Evolutionary conservation across 2,797 vertebrate genomes (phyloP), one percentile per base, ranked within the genome.

Genomic region (Kryptopterus vitreolus): DNA sequence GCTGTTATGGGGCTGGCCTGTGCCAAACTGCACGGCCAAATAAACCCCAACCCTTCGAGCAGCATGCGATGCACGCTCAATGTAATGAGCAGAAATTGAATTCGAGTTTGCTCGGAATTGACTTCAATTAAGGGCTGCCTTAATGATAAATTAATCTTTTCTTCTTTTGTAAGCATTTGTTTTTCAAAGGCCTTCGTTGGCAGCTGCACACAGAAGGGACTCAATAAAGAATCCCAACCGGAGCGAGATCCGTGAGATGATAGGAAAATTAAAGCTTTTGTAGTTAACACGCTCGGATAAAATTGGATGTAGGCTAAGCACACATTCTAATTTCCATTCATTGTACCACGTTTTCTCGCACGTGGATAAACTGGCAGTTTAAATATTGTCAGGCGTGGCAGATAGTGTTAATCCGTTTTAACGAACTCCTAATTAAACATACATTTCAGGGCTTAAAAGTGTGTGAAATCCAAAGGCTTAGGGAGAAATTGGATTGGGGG

Each of bases 141-240:
- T 98, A 97, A 97, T 97, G 95, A 97, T 96, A 96, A 97, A 97
- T 98, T 96, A 96, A 98, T 98, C 96, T 95, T 93, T 95, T 95
- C 96, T 97, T 92, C 96, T 96, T 97, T 98, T 93, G 91, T 93
- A 91, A 92, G 95, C 95, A 96, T 95, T 95, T 95, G 93, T 96
- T 96, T 96, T 92, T 97, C 96, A 96, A 96, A 97, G 95, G 93
- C 63, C 93, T 93, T 95, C 94, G 95, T 95, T 95, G 94, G 95
- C 94, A 94, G 94, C 94, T 94, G 88, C 91, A 94, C 94, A 95
- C 94, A 94, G 65, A 78, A 74, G 88, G 57, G 92, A 92, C 92
- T 93, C 93, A 95, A 95, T 95, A 95, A 96, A 96, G 95, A 95
- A 95, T 94, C 94, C 94, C 94, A 94, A 95, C 96, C 96, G 96